These are phyloP conservation scores for Alectoris magna DNA, from an alignment of 2,797 vertebrate genomes.

Conservation along the genomic window DNA sequence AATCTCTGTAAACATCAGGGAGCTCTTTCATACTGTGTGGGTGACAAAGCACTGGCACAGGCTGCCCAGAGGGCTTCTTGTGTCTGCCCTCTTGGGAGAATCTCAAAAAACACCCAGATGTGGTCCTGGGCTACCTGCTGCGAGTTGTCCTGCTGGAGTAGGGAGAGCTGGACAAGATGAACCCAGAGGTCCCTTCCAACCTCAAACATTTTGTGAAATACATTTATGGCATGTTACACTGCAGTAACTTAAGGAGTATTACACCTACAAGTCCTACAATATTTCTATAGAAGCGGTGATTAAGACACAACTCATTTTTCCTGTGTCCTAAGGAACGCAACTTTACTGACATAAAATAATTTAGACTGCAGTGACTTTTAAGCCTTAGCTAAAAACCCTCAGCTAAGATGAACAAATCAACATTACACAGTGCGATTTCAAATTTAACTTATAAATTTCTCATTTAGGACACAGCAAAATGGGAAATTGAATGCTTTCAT, in stretches of 20 bases:
- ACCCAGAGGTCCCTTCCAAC: not conserved
- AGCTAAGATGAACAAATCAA: not conserved
- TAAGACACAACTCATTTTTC: not conserved
- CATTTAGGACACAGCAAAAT: fast-evolving
- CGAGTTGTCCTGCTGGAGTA: not conserved
- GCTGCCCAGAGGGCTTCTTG: not conserved
- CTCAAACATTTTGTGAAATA: too few species aligned
- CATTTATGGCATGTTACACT: fast-evolving
- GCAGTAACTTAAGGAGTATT: not conserved
- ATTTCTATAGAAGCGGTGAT: not conserved
- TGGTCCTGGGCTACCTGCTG: not conserved
- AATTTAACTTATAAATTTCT: not conserved
- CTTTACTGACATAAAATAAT: not conserved
- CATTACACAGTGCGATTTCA: fast-evolving
- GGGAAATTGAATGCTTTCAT: fast-evolving
- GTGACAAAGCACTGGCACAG: too few species aligned
- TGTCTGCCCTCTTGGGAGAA: not conserved
- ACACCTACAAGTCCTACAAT: not conserved
- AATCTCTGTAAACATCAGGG: too few species aligned
- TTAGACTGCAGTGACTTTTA: not conserved
- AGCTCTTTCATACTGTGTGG: too few species aligned
- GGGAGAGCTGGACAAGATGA: not conserved
- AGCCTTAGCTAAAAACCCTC: too few species aligned
- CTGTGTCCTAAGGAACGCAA: not conserved
- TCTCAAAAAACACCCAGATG: not conserved